Percentiles rank a stretch among this genome's conserved stretches.
These are phyloP conservation scores for Zingel zingel DNA, from an alignment of 2,113 vertebrate species.

Conservation along the genomic window DNA sequence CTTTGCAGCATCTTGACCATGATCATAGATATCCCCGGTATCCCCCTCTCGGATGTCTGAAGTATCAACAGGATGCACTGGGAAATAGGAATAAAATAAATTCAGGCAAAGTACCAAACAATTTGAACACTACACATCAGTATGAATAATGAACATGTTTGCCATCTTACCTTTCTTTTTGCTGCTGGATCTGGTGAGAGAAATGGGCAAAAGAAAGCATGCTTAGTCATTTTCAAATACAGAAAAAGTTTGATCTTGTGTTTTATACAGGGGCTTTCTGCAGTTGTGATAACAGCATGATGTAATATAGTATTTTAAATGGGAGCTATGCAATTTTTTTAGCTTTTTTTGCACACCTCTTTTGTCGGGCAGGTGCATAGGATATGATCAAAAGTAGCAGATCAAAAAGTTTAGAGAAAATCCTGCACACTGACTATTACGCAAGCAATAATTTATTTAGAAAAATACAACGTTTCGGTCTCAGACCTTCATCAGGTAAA, in stretches of 20 bases:
- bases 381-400: no score
- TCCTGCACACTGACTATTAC: no score
- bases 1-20: not conserved
- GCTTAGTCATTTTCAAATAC: not conserved
- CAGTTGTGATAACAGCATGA: not conserved
- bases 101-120: not conserved
- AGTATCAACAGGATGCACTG: not conserved
- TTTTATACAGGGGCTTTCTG: not conserved
- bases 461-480: no score
- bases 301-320: not conserved
- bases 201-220: not conserved
- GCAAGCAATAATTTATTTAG: no score
- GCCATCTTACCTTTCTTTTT: slow-evolving; percentile 50
- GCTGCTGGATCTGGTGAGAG: slow-evolving; percentile 38
- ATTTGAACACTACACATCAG: not conserved
- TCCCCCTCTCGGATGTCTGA: not conserved
- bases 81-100: not conserved
- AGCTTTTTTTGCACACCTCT: no score
- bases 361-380: no score
- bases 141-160: not conserved
- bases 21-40: not conserved
- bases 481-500: no score
- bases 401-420: no score
- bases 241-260: not conserved
- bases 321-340: no score